Base-by-base conservation (phyloP, 2,888 invertebrate genomes). In the Allolobophora icterica region DNA sequence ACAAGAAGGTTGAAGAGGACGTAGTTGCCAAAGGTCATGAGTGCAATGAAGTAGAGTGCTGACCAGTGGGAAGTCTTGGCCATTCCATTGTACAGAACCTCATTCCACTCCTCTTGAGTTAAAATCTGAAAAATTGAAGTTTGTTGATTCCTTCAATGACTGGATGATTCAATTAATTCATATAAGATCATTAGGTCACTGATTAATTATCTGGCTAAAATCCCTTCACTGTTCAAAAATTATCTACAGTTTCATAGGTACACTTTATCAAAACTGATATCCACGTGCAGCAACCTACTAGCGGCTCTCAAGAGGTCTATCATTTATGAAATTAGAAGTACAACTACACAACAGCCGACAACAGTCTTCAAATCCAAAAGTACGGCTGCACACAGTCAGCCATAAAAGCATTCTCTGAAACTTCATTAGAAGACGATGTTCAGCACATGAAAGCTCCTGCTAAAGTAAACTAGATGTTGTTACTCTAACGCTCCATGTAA, bases 1-100 rank as follows among this genome's bases (percentile, higher is more conserved):
- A 99, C 99, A 94, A 99, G 97, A 94, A 99, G 97, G 96, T 99
- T 99, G 96, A 99, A 99, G 91, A 99, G 97, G 92, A 99, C 99
- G 96, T 99, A 99, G 96, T 99, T 99, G 93, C 99, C 99, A 96
- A 99, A 99, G 84, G 99, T 99, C 99, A 99, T 99, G 94, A 99
- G 96, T 24, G 99, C 99, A 93, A 99, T 99, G 96, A 99, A 99
- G 96, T 99, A 99, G 92, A 99, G 96, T 84, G 99, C 99, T 38
- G 99, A 99, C 99, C 99, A 99, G 94, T 99, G 98, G 94, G 99
- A 98, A 30, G 99, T 99, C 96, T 98, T 98, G 96, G 99, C 98
- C 99, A 99, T 99, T 93, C 99, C 99, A 95, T 99, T 99, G 96
- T 99, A 99, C 92, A 99, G 96, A 33, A 99, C 99, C 95, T 99